Evolutionary conservation across 2,888 invertebrate genomes (phyloP).

Genomic region (Macrosiphum euphorbiae): DNA sequence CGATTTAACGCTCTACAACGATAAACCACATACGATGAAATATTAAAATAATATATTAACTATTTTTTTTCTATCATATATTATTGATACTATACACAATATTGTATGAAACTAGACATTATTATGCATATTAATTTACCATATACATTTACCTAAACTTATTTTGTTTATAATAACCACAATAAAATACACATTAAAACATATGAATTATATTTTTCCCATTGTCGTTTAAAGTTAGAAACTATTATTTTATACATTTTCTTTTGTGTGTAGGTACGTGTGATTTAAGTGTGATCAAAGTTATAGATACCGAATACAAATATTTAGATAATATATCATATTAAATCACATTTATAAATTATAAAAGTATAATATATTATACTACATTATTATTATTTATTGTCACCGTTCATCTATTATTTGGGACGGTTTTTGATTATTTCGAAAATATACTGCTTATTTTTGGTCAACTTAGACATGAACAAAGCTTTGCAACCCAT

Average conservation of each 20-base stretch:
- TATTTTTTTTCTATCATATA: not conserved
- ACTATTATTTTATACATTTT: not conserved
- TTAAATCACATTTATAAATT: not conserved
- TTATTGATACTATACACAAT: not conserved
- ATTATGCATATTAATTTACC: not conserved
- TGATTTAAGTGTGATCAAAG: not conserved
- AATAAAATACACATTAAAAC: not conserved
- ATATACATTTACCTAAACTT: not conserved
- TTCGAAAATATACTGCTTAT: not conserved
- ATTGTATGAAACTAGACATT: not conserved
- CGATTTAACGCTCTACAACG: constrained; percentile 25
- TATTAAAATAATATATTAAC: not conserved
- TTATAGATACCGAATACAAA: not conserved
- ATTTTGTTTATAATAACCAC: no score
- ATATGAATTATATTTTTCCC: not conserved
- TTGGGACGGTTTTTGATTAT: not conserved
- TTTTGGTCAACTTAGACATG: not conserved
- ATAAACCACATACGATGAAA: constrained; percentile 3
- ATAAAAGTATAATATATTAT: not conserved
- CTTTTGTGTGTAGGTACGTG: not conserved
- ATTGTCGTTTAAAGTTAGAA: not conserved
- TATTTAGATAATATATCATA: not conserved
- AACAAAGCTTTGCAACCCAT: not conserved
- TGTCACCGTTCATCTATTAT: not conserved
- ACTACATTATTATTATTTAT: not conserved